Base-by-base conservation (phyloP, 2,888 invertebrate genomes). In the Eupsilia transversa region DNA sequence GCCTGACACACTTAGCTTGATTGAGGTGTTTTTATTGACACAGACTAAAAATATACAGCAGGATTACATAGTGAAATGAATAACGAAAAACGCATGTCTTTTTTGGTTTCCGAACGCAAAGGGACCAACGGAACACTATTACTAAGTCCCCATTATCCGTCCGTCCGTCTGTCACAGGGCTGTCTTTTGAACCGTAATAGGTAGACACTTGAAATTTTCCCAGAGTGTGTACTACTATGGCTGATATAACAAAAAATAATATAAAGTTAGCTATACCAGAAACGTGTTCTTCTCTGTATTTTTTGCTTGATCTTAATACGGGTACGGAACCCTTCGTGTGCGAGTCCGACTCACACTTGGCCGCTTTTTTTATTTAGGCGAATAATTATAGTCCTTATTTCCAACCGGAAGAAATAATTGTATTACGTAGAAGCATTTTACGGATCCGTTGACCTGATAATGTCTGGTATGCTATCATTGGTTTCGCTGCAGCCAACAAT, bases 361-460 rank as follows among this genome's bases (percentile, higher is more conserved):
- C 3, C 10, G 27, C 20, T 12, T 63, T 43, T 12, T 27, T 17
- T 43, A 7, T 43, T 64, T 64, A 7, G 1, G 4, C 7, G 23
- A 1, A 14, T 2, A 1, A 14, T 2, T 46, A 17, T 64, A 33
- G 2, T 43, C 12, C 9, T 35, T 57, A 46, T 56, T 54, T 35
- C 4, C 10, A 35, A 54, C 30, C 35, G 27, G 27, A 73, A 74
- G n/a, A 63, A 30, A 54, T 10, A 35, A 10, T 3, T 33, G 20
- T 9, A 57, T 56, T 27, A 65, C 7, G 38, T 23, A 49, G 33
- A 27, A 57, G 33, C 6, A 49, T 74, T 49, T 65, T 1, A 43
- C 30, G 52, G 35, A 66, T 43, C 27, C 30, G 64, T 64, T 68
- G 76, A 71, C 54, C 77, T 69, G 46, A 46, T 72, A 66, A 61